Base-by-base conservation (phyloP, 2,113 vertebrate species). In the Microcebus tavaratra region DNA sequence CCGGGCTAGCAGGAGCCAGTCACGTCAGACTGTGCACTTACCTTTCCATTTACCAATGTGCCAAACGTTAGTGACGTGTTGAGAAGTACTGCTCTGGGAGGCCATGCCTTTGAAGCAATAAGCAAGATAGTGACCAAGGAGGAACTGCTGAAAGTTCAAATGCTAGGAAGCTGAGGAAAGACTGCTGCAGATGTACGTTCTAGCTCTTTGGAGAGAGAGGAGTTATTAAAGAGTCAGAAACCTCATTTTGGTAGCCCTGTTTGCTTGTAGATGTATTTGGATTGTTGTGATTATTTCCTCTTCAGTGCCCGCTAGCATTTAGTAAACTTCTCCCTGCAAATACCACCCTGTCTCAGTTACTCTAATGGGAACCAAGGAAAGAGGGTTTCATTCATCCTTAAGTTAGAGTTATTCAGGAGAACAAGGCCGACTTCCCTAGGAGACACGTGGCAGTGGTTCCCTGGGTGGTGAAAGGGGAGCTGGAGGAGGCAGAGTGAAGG, bases 241-340 rank as follows among this genome's bases (percentile, higher is more conserved):
- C 53, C 65, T 88, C 72, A 1, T 50, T n/a, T 63, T 68, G 83
- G 63, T 75, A 93, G 84, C 84, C 29, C 89, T 90, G 12, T 34
- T 25, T 92, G 59, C 89, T 83, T 53, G 31, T 42, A 31, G 73
- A 53, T 55, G 8, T 70, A 8, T 88, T 93, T 81, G 36, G 45
- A 72, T 76, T 70, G 34, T 78, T 81, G 65, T 80, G 63, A 79
- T 83, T 72, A 50, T 76, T 96, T 89, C 95, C 82, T 95, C 68
- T 73, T 61, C 42, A 27, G 34, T 84, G 45, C 29, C 48, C 6
- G 8, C 55, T 86, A 29, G 31, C 86, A 53, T 73, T 83, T 78
- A 78, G 82, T 82, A 63, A 93, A 45, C 76, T 75, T 93, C 48
- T 36, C 86, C n/a, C 85, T 84, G 76, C 82, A 80, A 70, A 88